phyloP scores from a whole-genome alignment of 2,797 vertebrate species.

The Coregonus suidteri region DNA sequence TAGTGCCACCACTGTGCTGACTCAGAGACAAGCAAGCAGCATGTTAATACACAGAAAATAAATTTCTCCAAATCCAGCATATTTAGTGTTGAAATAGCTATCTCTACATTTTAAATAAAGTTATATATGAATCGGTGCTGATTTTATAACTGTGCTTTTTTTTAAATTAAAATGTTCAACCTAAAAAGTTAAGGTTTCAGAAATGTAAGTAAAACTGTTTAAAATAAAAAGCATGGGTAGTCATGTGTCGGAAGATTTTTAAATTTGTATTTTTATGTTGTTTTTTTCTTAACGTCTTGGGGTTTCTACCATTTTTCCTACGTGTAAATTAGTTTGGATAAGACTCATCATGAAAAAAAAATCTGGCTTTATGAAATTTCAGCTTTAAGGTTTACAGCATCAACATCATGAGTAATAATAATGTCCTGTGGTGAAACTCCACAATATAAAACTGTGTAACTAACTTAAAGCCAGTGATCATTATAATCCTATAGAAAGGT shows the following conservation, averaged over 20 bases:
- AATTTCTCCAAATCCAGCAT: constrained; percentile 89
- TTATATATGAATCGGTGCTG: constrained; percentile 99
- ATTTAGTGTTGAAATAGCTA: constrained; percentile 98
- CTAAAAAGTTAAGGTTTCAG: constrained; percentile 95
- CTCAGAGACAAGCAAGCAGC: constrained; percentile 73
- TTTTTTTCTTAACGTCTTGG: constrained; percentile 95
- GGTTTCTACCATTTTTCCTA: constrained; percentile 96
- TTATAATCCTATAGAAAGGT: constrained; percentile 76
- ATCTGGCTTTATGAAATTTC: constrained; percentile 86
- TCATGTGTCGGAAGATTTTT: constrained; percentile 98
- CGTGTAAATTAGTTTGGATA: constrained; percentile 99
- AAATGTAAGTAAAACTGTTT: constrained; percentile 95
- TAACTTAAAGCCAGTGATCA: constrained; percentile 79
- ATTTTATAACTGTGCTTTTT: constrained; percentile 99
- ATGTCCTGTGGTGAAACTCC: constrained; percentile 83
- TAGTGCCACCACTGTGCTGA: constrained; percentile 93
- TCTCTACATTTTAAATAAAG: constrained; percentile 99
- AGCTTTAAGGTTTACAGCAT: constrained; percentile 88
- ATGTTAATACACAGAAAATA: constrained; percentile 79
- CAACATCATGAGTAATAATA: constrained; percentile 29
- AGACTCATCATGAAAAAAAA: constrained; percentile 84
- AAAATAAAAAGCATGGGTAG: constrained; percentile 92
- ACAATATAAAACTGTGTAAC: constrained; percentile 59
- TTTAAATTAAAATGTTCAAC: constrained; percentile 90
- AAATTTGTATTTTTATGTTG: constrained; percentile 94